These are phyloP conservation scores for Anoura caudifer DNA, from an alignment of 2,113 vertebrate species.

Conservation along the genomic window DNA sequence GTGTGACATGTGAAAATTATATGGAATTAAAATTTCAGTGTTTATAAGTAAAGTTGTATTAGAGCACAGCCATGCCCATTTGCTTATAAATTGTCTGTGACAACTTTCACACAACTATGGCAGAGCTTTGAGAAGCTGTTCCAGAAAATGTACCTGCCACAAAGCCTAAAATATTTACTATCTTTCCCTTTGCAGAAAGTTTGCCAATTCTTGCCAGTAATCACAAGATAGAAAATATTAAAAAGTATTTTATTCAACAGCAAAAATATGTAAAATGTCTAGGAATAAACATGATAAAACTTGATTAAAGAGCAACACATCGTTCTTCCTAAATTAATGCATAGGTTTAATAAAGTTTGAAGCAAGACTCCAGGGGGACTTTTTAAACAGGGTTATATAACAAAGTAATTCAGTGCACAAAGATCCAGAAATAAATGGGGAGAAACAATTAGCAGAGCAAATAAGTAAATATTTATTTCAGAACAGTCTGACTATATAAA, in stretches of 20 bases:
- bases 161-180: background rate
- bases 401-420: background rate
- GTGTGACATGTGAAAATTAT: background rate
- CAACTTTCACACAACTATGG: background rate
- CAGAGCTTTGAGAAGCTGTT: background rate
- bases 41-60: background rate
- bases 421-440: background rate
- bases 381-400: background rate
- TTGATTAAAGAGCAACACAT: background rate
- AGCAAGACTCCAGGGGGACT: background rate
- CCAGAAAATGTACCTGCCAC: background rate
- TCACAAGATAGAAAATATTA: background rate
- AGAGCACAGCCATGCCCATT: background rate
- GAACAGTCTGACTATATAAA: background rate
- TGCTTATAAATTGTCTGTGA: background rate
- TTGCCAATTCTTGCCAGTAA: background rate
- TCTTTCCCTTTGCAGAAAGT: background rate
- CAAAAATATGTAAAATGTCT: background rate
- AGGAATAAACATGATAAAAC: background rate
- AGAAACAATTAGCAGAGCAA: background rate
- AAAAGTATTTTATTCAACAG: background rate
- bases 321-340: slow-evolving; percentile 7
- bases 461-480: background rate
- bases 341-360: background rate
- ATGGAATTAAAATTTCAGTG: background rate